Evolutionary conservation across 1,140 invertebrate species (phyloP).

Genomic region (Andrena cerasifolii): DNA sequence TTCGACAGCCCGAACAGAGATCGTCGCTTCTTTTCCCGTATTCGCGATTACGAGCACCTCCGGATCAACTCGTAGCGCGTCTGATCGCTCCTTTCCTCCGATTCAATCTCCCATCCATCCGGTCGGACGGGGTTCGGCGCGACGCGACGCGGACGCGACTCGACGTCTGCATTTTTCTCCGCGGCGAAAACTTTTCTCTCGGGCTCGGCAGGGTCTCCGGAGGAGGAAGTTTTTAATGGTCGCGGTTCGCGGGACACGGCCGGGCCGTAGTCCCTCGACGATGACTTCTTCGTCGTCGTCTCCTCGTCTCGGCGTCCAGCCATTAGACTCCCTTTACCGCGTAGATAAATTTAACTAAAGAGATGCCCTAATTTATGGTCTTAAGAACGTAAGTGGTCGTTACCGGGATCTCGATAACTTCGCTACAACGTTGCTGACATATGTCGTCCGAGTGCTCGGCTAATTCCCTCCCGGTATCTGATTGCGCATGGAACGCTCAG

Average conservation of each 20-base stretch:
- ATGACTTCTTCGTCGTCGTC: constrained; percentile 17
- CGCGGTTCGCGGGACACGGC: constrained; percentile 13
- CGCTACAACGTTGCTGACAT: constrained; percentile 43
- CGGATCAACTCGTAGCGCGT: constrained; percentile 34
- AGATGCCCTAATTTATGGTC: constrained; percentile 46
- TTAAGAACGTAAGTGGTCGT: constrained; percentile 45
- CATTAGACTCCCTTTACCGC: constrained; percentile 52
- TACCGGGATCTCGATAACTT: constrained; percentile 45
- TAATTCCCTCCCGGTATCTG: constrained; percentile 45
- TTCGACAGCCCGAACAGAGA: constrained; percentile 34
- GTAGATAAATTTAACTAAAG: constrained; percentile 53
- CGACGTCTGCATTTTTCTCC: constrained; percentile 27
- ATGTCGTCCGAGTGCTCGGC: constrained; percentile 45
- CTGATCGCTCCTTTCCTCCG: constrained; percentile 54
- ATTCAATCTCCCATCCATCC: constrained; percentile 40
- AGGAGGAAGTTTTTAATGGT: constrained; percentile 35
- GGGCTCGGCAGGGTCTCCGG: no score
- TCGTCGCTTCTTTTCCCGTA: constrained; percentile 37
- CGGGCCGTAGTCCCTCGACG: not conserved
- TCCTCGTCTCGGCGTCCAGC: constrained; percentile 7
- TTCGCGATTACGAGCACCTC: not conserved
- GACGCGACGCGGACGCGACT: no score
- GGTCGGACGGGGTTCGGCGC: no score
- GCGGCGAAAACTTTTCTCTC: not conserved
- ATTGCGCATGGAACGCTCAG: constrained; percentile 47